Percentiles rank a stretch among this genome's conserved stretches.
Evolutionary conservation across 2,113 vertebrate genomes (phyloP).

Genomic region (Lamprotornis superbus): DNA sequence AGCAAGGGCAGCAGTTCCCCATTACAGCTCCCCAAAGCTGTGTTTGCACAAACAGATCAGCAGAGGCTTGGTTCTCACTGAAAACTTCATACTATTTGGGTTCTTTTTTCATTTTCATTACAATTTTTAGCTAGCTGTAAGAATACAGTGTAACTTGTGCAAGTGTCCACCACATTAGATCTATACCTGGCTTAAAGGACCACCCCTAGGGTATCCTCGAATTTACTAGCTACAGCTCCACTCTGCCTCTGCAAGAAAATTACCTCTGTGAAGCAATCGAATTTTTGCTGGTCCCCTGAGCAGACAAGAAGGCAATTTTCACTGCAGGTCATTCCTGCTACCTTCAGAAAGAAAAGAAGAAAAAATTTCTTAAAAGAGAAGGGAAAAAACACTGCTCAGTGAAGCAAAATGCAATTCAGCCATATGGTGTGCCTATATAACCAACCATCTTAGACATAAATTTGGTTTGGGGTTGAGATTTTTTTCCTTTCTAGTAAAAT

Average conservation of each 20-base stretch:
- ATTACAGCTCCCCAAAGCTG: background rate
- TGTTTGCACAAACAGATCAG: background rate
- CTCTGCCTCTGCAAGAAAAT: background rate
- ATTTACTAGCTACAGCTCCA: slow-evolving; percentile 3
- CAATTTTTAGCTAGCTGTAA: background rate
- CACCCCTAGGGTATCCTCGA: background rate
- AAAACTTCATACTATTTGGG: background rate
- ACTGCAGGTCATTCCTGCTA: background rate
- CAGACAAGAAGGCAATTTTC: background rate
- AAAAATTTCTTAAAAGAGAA: no score
- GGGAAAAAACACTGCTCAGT: background rate
- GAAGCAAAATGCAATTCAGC: background rate
- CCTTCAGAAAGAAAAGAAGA: background rate
- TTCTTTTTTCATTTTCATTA: background rate
- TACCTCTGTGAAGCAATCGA: background rate
- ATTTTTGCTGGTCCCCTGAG: slow-evolving; percentile 37
- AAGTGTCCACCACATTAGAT: accelerated
- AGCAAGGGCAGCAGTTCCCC: background rate
- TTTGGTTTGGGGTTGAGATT: background rate
- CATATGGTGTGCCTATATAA: background rate
- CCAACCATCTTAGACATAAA: background rate
- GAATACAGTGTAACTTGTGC: background rate
- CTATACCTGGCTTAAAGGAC: background rate
- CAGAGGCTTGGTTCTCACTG: background rate
- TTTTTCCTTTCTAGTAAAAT: background rate